Evolutionary conservation across 2,113 vertebrate species (phyloP).

Genomic region (Poeciliopsis retropinna): DNA sequence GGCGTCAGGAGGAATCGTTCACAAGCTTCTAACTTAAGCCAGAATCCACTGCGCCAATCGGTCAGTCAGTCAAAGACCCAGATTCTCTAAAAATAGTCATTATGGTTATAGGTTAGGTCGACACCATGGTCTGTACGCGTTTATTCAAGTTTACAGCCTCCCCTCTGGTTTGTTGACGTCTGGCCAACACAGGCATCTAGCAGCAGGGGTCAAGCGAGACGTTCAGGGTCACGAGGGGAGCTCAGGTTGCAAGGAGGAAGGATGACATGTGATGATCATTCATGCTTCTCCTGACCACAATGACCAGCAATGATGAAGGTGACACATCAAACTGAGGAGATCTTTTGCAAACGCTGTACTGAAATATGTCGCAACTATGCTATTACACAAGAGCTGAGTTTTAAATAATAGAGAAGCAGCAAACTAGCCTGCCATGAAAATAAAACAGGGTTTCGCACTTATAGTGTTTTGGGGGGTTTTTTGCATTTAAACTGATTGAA

Average conservation of each 20-base stretch:
- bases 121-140: background rate
- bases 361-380: slow-evolving; percentile 14
- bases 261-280: slow-evolving; percentile 57
- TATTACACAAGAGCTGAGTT: background rate
- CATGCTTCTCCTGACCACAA: slow-evolving; percentile 32
- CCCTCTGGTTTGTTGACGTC: slow-evolving; percentile 6
- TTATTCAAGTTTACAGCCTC: slow-evolving; percentile 19
- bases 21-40: background rate
- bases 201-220: slow-evolving; percentile 49
- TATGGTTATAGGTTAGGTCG: background rate
- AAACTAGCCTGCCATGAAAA: background rate
- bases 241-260: slow-evolving; percentile 54
- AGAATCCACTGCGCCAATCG: slow-evolving; percentile 26
- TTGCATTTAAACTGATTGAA: background rate
- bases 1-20: background rate
- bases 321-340: background rate
- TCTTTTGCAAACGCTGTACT: background rate
- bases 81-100: background rate
- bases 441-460: background rate
- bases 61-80: slow-evolving; percentile 1
- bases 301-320: slow-evolving; percentile 12
- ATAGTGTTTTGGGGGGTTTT: too few relatives aligned
- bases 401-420: slow-evolving; percentile 3
- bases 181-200: slow-evolving; percentile 14
- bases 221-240: slow-evolving; percentile 24